Conservation (phyloP, 2,888 invertebrate genomes). For the Elegia similella region DNA sequence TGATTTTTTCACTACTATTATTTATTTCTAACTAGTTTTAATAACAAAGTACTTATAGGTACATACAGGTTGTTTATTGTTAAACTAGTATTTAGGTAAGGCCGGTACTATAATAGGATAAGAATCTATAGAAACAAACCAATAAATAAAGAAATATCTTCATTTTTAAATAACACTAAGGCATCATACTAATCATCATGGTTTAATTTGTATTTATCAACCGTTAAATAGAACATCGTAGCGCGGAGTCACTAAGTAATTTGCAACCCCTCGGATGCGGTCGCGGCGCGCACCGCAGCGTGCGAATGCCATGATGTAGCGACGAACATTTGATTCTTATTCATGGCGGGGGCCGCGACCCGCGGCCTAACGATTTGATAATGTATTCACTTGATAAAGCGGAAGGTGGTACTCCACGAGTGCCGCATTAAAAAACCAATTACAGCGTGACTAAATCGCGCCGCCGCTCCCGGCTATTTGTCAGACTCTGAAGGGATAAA, state of each 20-base stretch:
- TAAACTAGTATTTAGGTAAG: too few species aligned
- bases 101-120: too few species aligned
- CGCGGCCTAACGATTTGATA: conserved; percentile 79
- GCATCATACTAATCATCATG: conserved; percentile 52
- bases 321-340: conserved; percentile 75
- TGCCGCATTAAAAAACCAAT: conserved; percentile 81
- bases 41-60: too few species aligned
- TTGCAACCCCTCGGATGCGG: conserved; percentile 63
- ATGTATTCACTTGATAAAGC: conserved; percentile 81
- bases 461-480: conserved; percentile 74
- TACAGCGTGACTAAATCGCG: conserved; percentile 78
- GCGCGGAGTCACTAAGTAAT: conserved; percentile 67
- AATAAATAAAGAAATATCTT: conserved; percentile 6
- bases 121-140: background rate
- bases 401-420: conserved; percentile 78
- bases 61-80: too few species aligned
- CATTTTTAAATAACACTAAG: too few species aligned
- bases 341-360: conserved; percentile 66
- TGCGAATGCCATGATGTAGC: conserved; percentile 42
- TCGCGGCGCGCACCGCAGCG: conserved; percentile 26
- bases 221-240: conserved; percentile 63
- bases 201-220: conserved; percentile 71
- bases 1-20: too few species aligned
- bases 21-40: too few species aligned
- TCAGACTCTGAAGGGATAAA: conserved; percentile 77